Evolutionary conservation across 2,888 invertebrate genomes (phyloP).

Genomic region (Aphelenchoides bicaudatus): DNA sequence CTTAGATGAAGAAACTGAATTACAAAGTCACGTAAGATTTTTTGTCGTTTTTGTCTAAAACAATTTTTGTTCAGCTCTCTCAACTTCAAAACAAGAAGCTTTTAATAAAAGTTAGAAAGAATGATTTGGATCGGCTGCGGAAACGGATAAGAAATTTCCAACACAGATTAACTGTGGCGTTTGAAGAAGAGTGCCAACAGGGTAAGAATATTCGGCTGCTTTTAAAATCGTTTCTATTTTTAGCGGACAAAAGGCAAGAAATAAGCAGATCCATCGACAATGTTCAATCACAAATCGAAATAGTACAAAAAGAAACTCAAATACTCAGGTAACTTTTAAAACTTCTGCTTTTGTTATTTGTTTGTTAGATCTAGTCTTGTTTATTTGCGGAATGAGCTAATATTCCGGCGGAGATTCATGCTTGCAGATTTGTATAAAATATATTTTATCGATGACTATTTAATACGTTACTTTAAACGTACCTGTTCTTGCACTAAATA

Average conservation of each 20-base stretch:
- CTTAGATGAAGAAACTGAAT: neutral
- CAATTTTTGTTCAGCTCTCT: constrained; percentile 20
- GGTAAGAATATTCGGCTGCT: constrained; percentile 4
- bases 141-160: constrained; percentile 25
- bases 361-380: constrained; percentile 9
- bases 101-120: constrained; percentile 14
- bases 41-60: neutral
- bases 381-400: constrained; percentile 31
- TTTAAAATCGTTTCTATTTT: constrained; percentile 28
- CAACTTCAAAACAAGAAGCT: constrained; percentile 27
- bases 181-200: constrained; percentile 18
- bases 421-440: constrained; percentile 28
- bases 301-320: constrained; percentile 2
- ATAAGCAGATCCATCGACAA: neutral
- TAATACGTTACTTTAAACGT: constrained; percentile 11
- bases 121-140: constrained; percentile 7
- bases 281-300: constrained; percentile 17
- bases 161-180: constrained; percentile 13
- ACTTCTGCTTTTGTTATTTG: constrained; percentile 6
- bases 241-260: constrained; percentile 17
- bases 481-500: constrained; percentile 33
- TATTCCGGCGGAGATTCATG: constrained; percentile 36
- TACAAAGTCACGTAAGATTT: neutral
- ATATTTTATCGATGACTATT: constrained; percentile 22
- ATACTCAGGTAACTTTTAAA: neutral